These are phyloP conservation scores for Apocheima hispidaria DNA, from an alignment of 2,888 invertebrate species.

Conservation along the genomic window DNA sequence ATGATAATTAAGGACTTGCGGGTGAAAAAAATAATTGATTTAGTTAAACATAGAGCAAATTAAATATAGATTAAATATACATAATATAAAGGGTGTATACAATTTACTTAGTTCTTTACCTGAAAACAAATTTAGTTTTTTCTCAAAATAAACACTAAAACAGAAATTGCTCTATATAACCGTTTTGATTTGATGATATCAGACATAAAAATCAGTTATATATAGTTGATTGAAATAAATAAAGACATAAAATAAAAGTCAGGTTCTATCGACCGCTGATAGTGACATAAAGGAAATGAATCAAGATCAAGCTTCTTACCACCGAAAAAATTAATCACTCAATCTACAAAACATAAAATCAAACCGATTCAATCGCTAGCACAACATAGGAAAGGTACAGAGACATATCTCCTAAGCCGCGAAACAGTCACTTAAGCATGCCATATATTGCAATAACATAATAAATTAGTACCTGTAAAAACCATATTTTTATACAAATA, in stretches of 20 bases:
- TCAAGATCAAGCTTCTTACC: slow-evolving; percentile 16
- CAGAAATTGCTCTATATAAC: neutral
- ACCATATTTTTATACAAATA: too few relatives aligned
- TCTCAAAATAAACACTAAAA: neutral
- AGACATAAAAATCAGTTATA: slow-evolving; percentile 9
- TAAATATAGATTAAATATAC: neutral
- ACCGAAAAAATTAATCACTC: slow-evolving; percentile 24
- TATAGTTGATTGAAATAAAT: slow-evolving; percentile 21
- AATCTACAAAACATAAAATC: slow-evolving; percentile 31
- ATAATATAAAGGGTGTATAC: neutral
- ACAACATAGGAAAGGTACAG: slow-evolving; percentile 10
- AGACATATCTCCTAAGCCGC: neutral
- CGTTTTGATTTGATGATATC: neutral
- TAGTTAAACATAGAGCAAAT: neutral
- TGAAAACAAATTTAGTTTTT: slow-evolving; percentile 1
- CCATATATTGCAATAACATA: neutral
- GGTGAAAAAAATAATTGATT: neutral
- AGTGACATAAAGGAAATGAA: slow-evolving; percentile 20
- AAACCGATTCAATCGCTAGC: slow-evolving; percentile 29
- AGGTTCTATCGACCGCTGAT: slow-evolving; percentile 4
- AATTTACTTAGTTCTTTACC: neutral
- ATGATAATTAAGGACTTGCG: slow-evolving; percentile 15
- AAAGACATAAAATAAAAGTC: slow-evolving; percentile 16
- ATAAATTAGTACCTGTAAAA: too few relatives aligned
- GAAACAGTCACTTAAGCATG: neutral